Evolutionary conservation across 1,140 invertebrate genomes (phyloP), one percentile per base, ranked within the genome.

Genomic region (Triops longicaudatus): DNA sequence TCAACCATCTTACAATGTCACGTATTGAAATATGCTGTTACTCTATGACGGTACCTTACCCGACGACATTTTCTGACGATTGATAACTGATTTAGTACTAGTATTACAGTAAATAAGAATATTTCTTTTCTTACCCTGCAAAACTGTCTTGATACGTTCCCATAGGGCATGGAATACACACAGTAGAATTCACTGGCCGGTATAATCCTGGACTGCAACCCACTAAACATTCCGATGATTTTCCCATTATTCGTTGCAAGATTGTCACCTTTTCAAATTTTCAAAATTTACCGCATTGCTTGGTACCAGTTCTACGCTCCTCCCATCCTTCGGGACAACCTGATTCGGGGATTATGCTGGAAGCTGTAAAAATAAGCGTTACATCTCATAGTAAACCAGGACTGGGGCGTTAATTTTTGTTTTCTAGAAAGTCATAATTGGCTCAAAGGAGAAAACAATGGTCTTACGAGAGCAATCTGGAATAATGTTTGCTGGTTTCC

Each of bases 151-250:
- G 76, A 26, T 77, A 77, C 12, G 76, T 73, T 37, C 76, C 76
- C 76, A 77, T 77, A 5, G 76, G 76, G 26, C 76, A 77, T 26
- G 76, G 76, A 73, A 77, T 77, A 73, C 76, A 77, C 17, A 77
- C 76, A 17, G 72, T 77, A n/a, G 76, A 74, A 42, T 77, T 77
- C 28, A 43, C n/a, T 22, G 76, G 76, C 72, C 76, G 71, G 41
- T 77, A 73, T 41, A 77, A 73, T 41, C 76, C 76, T 10, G 76
- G 76, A 74, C 72, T 42, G 41, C 76, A 77, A 17, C 76, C 76
- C 28, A 77, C 76, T 77, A 73, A 77, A n/a, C 26, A 37, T 37
- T 37, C 7, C 31, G 31, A 37, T 4, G 7, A 37, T 37, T 2
- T 37, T 37, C 7, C 31, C 2, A 37, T 37, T 37, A 37, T 37